Conservation (phyloP, 2,888 invertebrate species). For the Agrilus biguttatus region DNA sequence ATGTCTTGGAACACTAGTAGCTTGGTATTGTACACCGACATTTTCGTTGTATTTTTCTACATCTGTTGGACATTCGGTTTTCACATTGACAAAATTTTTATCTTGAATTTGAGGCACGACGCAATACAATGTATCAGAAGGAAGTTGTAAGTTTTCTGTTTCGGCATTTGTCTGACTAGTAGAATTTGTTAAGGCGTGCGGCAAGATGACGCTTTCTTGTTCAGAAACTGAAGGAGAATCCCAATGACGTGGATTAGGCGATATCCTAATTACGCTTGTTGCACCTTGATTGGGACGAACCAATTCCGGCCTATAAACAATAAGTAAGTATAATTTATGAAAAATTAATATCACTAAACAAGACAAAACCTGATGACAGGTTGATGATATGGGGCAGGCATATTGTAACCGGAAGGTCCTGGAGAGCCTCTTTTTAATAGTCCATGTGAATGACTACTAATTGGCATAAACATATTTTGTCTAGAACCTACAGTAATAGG, state of each 20-base stretch:
- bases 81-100: slow-evolving; percentile 50
- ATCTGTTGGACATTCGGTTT: slow-evolving; percentile 40
- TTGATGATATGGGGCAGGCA: slow-evolving; percentile 24
- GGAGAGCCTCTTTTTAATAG: slow-evolving; percentile 34
- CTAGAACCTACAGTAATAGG: slow-evolving; percentile 57
- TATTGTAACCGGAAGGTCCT: slow-evolving; percentile 25
- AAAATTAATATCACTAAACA: background rate
- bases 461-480: slow-evolving; percentile 86
- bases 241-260: slow-evolving; percentile 48
- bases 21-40: slow-evolving; percentile 16
- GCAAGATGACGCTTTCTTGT: slow-evolving; percentile 27
- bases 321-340: background rate
- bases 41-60: slow-evolving; percentile 22
- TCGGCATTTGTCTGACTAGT: slow-evolving; percentile 15
- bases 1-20: slow-evolving; percentile 16
- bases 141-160: slow-evolving; percentile 15
- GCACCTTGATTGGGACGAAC: slow-evolving; percentile 50
- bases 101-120: slow-evolving; percentile 34
- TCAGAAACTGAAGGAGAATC: slow-evolving; percentile 25
- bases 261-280: slow-evolving; percentile 73
- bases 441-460: slow-evolving; percentile 45
- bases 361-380: slow-evolving; percentile 27
- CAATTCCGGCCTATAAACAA: slow-evolving; percentile 47
- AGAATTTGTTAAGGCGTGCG: slow-evolving; percentile 24
- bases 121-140: slow-evolving; percentile 23